Evolutionary conservation across 2,888 invertebrate genomes (phyloP).

Genomic region (Lepidocyrtoides sp.): DNA sequence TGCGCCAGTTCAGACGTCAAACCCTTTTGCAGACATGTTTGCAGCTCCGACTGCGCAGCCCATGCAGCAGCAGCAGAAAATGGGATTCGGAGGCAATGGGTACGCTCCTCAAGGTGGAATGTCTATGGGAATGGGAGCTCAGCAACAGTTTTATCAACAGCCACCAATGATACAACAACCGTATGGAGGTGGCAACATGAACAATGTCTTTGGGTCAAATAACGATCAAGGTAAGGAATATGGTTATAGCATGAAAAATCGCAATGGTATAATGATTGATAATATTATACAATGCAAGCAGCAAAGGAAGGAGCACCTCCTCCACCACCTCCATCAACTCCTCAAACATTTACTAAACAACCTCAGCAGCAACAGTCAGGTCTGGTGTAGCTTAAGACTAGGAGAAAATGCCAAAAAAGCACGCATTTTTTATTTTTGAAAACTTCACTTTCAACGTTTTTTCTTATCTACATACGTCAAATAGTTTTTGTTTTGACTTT

Average conservation of each 20-base stretch:
- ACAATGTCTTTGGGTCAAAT: slow-evolving; percentile 84
- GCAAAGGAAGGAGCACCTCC: slow-evolving; percentile 83
- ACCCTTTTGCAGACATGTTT: slow-evolving; percentile 97
- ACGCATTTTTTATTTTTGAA: slow-evolving; percentile 15
- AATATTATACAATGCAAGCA: slow-evolving; percentile 76
- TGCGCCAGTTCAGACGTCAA: slow-evolving; percentile 86
- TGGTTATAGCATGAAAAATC: no score
- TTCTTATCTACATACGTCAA: background rate
- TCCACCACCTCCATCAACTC: slow-evolving; percentile 85
- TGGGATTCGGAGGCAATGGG: slow-evolving; percentile 84
- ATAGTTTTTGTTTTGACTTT: background rate
- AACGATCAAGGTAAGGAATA: slow-evolving; percentile 84
- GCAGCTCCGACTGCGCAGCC: slow-evolving; percentile 87
- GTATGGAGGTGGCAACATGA: slow-evolving; percentile 85
- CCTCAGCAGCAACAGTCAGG: slow-evolving; percentile 85
- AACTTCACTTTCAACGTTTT: background rate
- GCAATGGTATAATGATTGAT: background rate
- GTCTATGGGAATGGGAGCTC: slow-evolving; percentile 80
- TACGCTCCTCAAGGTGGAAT: slow-evolving; percentile 80
- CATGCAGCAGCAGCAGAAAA: slow-evolving; percentile 86
- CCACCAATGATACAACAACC: slow-evolving; percentile 85
- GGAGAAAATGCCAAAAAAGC: background rate
- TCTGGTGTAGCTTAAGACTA: slow-evolving; percentile 64
- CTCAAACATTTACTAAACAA: slow-evolving; percentile 85
- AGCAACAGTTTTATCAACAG: slow-evolving; percentile 84